phyloP scores from a whole-genome alignment of 2,888 invertebrate genomes.

The Bimastos eiseni region DNA sequence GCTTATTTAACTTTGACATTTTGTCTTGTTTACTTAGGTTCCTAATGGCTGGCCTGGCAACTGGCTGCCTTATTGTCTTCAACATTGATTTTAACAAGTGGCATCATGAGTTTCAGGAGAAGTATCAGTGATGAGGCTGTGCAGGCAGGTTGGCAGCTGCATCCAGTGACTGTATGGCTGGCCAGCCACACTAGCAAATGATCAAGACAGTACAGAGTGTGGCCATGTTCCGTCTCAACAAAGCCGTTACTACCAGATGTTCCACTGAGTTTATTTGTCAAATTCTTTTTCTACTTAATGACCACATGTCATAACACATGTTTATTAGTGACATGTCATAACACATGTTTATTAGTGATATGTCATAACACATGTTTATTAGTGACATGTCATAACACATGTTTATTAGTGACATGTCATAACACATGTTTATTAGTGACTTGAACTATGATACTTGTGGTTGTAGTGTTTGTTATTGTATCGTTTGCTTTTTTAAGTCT shows the following conservation, averaged over 20 bases:
- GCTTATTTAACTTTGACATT: neutral
- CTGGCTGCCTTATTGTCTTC: constrained; percentile 96
- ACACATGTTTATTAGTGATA: no score
- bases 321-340: constrained; percentile 13
- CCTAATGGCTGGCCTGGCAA: constrained; percentile 91
- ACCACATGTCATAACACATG: neutral
- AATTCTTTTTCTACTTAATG: neutral
- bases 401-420: constrained; percentile 1
- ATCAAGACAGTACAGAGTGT: constrained; percentile 5
- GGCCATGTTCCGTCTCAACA: neutral
- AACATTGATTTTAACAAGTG: constrained; percentile 94
- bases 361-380: neutral
- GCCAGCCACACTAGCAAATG: neutral
- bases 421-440: constrained; percentile 2
- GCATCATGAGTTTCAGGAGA: constrained; percentile 64
- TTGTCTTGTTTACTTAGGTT: constrained; percentile 70
- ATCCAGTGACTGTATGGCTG: neutral
- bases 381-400: neutral
- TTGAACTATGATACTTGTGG: constrained; percentile 13
- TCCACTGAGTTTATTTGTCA: constrained; percentile 4
- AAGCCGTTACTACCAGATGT: neutral
- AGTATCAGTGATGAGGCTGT: constrained; percentile 41
- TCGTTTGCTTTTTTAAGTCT: constrained; percentile 9
- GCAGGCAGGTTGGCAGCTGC: neutral
- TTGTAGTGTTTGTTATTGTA: constrained; percentile 13